phyloP scores from a whole-genome alignment of 1,140 invertebrate species.

The Brachionus plicatilis region DNA sequence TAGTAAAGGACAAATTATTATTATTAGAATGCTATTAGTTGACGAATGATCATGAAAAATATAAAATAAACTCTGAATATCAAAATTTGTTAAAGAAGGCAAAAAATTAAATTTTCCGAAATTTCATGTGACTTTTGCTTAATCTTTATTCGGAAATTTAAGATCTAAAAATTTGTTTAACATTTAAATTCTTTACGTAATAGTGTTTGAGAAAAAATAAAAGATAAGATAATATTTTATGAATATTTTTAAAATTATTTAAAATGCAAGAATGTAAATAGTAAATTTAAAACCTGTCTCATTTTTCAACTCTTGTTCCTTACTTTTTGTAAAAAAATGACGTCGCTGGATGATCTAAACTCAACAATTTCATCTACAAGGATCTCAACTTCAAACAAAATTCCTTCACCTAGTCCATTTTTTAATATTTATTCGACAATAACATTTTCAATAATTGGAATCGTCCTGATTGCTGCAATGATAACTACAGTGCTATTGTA shows the following conservation, averaged over 20 bases:
- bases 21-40: too few relatives aligned
- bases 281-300: neutral
- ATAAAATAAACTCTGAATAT: too few relatives aligned
- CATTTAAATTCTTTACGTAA: neutral
- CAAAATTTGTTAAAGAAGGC: too few relatives aligned
- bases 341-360: neutral
- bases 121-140: neutral
- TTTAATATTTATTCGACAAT: conserved; percentile 13
- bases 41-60: too few relatives aligned
- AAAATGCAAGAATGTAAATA: neutral
- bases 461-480: neutral
- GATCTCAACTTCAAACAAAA: neutral
- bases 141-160: neutral
- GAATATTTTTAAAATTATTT: neutral
- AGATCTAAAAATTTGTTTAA: neutral
- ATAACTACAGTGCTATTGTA: neutral
- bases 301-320: neutral
- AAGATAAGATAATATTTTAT: conserved; percentile 1
- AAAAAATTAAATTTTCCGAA: neutral
- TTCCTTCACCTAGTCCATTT: neutral
- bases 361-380: neutral
- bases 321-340: neutral
- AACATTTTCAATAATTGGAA: neutral
- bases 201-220: neutral
- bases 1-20: too few relatives aligned